phyloP scores from a whole-genome alignment of 2,113 vertebrate species.

The Mellivora capensis region DNA sequence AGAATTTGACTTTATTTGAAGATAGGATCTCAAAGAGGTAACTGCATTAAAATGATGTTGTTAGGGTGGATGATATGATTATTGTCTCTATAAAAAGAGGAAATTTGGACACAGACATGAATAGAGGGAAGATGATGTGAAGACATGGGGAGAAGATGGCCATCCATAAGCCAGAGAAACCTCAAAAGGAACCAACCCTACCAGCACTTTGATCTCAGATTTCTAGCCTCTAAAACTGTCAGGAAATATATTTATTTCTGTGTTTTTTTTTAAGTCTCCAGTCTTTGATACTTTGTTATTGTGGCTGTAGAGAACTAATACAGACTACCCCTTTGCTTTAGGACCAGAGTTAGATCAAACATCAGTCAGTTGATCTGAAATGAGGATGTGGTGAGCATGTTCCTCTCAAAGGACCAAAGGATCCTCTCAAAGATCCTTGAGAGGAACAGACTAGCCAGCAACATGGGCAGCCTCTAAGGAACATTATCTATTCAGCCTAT shows the following conservation, averaged over 20 bases:
- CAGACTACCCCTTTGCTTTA: neutral
- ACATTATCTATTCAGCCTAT: too few relatives aligned
- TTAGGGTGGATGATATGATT: neutral
- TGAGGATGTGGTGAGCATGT: neutral
- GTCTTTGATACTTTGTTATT: neutral
- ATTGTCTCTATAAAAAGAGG: neutral
- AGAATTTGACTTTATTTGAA: neutral
- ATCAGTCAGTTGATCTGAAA: neutral
- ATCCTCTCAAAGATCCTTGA: neutral
- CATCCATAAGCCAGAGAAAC: neutral
- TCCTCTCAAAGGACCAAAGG: neutral
- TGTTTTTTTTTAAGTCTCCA: neutral
- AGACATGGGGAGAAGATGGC: neutral
- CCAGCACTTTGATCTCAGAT: too few relatives aligned
- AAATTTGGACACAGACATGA: neutral
- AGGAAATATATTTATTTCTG: neutral
- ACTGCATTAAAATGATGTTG: neutral
- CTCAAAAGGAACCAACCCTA: neutral
- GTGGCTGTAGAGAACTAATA: neutral
- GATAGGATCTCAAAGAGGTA: neutral
- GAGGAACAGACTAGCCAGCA: neutral
- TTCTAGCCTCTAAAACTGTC: neutral
- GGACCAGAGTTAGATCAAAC: neutral
- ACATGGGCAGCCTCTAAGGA: neutral
- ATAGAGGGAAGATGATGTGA: neutral